Evolutionary conservation across 2,797 vertebrate species (phyloP).

Genomic region (Manis crassicaudata): DNA sequence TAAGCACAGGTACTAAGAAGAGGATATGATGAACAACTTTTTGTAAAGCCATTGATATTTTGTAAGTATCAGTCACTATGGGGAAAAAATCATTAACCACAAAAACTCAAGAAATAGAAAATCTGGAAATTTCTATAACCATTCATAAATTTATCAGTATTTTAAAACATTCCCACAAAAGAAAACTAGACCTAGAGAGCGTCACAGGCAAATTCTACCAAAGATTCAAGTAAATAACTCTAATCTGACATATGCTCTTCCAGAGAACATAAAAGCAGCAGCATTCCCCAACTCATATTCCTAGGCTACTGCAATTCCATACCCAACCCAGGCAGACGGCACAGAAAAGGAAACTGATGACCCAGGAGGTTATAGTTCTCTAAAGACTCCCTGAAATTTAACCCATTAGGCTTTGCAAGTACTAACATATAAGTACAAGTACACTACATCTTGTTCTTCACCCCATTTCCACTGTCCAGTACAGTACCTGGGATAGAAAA

Average conservation of each 20-base stretch:
- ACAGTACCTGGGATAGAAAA: not conserved
- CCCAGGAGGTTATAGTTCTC: not conserved
- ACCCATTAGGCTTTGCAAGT: not conserved
- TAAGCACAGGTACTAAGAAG: not conserved
- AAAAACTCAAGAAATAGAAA: not conserved
- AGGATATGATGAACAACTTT: not conserved
- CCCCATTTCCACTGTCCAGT: not conserved
- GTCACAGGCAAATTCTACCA: slow-evolving; percentile 7
- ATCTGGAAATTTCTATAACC: not conserved
- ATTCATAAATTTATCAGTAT: slow-evolving; percentile 18
- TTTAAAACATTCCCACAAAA: not conserved
- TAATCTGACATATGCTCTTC: slow-evolving; percentile 21
- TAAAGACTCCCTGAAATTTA: not conserved
- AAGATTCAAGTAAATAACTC: not conserved
- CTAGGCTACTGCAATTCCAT: not conserved
- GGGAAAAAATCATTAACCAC: not conserved
- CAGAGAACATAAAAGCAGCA: not conserved
- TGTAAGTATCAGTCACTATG: not conserved
- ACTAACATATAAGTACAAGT: not conserved
- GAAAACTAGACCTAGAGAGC: not conserved
- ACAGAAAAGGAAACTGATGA: not conserved
- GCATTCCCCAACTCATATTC: not conserved
- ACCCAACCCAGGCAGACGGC: slow-evolving; percentile 4
- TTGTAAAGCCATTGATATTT: not conserved
- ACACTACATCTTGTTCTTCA: not conserved